Percentiles rank a stretch among this genome's conserved stretches.
Conservation (phyloP, 2,888 invertebrate genomes). For the Tineola bisselliella region DNA sequence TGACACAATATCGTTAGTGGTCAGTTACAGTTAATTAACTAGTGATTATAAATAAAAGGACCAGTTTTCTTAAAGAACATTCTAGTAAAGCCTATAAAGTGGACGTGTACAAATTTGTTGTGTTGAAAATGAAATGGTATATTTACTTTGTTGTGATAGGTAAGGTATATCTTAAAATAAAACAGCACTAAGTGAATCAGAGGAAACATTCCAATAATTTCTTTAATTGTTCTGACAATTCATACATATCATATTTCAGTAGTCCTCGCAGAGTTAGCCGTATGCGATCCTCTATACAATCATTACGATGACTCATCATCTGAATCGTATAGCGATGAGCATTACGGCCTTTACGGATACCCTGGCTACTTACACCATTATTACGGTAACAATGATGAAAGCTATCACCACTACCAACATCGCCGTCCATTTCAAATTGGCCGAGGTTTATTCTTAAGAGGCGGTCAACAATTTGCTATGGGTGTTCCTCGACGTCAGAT, state of each 20-base stretch:
- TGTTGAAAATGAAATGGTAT: background rate
- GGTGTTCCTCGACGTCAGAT: background rate
- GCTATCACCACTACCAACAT: background rate
- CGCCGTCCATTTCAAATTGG: background rate
- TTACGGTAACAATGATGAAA: background rate
- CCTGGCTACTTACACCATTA: background rate
- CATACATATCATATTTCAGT: background rate
- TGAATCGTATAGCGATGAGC: background rate
- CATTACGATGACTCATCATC: background rate
- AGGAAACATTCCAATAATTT: no score
- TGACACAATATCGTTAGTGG: background rate
- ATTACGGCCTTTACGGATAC: background rate
- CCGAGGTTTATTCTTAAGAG: no score
- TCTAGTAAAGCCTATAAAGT: background rate
- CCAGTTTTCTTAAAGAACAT: background rate
- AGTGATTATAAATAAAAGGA: background rate
- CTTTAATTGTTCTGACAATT: no score
- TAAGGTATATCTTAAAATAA: background rate
- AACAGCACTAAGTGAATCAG: no score
- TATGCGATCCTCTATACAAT: background rate
- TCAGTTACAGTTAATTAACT: background rate
- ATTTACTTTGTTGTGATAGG: background rate
- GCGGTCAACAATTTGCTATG: background rate
- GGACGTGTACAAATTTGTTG: background rate
- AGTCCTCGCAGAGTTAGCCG: background rate